Conservation (phyloP, 2,113 vertebrate genomes). For the Melanotaenia duboulayi region DNA sequence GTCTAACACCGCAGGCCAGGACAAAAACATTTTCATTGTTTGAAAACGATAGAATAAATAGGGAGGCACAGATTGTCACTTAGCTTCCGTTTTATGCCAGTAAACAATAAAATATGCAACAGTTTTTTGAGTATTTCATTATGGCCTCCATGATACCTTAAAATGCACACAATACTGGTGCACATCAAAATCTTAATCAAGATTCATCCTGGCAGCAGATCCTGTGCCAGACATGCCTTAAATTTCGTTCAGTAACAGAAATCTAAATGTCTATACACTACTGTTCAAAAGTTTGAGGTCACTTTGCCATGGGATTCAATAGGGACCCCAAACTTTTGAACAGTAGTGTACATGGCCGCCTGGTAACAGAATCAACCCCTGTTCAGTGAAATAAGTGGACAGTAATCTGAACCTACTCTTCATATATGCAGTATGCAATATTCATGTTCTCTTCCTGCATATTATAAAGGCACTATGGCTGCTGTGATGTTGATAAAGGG, state of each 20-base stretch:
- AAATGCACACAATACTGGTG: no score
- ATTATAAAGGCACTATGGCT: neutral
- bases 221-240: neutral
- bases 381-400: slow-evolving; percentile 4
- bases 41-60: neutral
- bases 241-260: neutral
- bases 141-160: no score
- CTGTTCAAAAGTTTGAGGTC: no score
- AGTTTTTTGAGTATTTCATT: no score
- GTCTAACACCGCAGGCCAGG: neutral
- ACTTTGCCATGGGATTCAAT: no score
- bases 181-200: no score
- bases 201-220: neutral
- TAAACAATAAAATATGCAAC: no score
- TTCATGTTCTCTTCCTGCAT: slow-evolving; percentile 43
- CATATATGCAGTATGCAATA: slow-evolving; percentile 48
- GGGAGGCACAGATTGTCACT: no score
- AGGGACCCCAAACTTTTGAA: no score
- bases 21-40: slow-evolving; percentile 11
- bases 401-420: slow-evolving; percentile 23
- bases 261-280: neutral
- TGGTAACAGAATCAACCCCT: neutral
- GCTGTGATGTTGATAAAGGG: neutral
- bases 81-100: no score
- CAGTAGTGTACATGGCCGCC: neutral